Evolutionary conservation across 2,797 vertebrate species (phyloP), one percentile per base, ranked within the genome.

Genomic region (Tragelaphus eurycerus): DNA sequence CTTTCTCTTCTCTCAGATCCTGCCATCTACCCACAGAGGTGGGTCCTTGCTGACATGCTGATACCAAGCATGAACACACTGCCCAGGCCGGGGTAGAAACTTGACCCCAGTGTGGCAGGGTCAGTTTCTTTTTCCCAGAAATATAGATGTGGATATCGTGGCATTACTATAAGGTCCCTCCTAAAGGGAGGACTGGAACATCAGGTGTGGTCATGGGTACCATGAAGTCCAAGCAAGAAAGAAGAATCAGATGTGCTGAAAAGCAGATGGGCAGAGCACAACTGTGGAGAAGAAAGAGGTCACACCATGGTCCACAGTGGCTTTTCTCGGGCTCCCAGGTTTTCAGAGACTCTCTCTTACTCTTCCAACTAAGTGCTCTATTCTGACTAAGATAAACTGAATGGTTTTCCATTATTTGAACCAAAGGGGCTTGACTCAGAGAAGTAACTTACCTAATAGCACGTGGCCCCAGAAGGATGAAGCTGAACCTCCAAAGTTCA

Each of bases 401-500:
- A 43, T 71, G 38, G 7, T 27, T 96, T 52, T 64, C 43, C 54
- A 15, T 46, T 25, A 48, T 57, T 55, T 79, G 29, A 86, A 90
- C 52, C 62, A 62, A 78, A 95, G 59, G 31, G 78, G 46, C 31
- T 34, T 86, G 90, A 92, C 48, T 76, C 76, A 34, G 60, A 94
- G 87, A 96, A 92, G 46, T 43, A 52, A 62, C 62, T 91, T 81
- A 16, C 7, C 52, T 4, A 3, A 93, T 2, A 38, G n/a, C 48
- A 29, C 38, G 0, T 0, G 43, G 57, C 16, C 57, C 85, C 11
- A 34, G 62, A 93, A 93, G 23, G 12, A 25, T 13, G 38, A 27
- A 52, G 16, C 59, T 54, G 29, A 38, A n/a, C 8, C 60, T 83
- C 10, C 23, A 52, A 29, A 64, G 34, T 57, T 46, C 14, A 12